Percentiles rank a stretch among this genome's conserved stretches.
Conservation (phyloP, 2,797 vertebrate genomes). For the Spheniscus humboldti region DNA sequence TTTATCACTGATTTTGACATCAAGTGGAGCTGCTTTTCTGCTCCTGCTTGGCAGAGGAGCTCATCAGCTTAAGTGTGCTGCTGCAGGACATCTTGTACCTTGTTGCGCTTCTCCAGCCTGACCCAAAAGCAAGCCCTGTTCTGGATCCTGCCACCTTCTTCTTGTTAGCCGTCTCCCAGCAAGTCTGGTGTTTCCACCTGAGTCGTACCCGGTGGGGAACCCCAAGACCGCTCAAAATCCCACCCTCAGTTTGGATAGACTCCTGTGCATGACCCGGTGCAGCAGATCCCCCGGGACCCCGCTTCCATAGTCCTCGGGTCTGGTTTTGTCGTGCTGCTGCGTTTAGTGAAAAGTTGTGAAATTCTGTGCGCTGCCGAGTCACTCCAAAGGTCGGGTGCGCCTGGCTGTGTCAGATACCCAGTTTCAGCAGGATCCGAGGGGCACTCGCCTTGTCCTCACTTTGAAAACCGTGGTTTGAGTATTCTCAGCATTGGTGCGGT, state of each 20-base stretch:
- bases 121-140: background rate
- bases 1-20: background rate
- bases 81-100: background rate
- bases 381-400: accelerated
- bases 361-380: background rate
- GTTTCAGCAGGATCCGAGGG: background rate
- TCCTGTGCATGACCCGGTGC: background rate
- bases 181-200: background rate
- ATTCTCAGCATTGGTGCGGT: accelerated
- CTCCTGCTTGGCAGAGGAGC: background rate
- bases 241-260: background rate
- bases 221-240: background rate
- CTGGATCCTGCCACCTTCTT: background rate
- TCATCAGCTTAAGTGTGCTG: background rate
- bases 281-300: background rate
- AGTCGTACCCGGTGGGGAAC: background rate
- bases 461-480: background rate
- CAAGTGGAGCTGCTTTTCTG: background rate
- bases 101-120: background rate
- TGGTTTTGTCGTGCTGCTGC: background rate
- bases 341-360: no score
- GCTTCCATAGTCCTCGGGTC: background rate
- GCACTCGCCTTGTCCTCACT: background rate
- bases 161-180: background rate
- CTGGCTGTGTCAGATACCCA: background rate